Evolutionary conservation across 2,113 vertebrate genomes (phyloP).

Genomic region (Siniperca chuatsi): DNA sequence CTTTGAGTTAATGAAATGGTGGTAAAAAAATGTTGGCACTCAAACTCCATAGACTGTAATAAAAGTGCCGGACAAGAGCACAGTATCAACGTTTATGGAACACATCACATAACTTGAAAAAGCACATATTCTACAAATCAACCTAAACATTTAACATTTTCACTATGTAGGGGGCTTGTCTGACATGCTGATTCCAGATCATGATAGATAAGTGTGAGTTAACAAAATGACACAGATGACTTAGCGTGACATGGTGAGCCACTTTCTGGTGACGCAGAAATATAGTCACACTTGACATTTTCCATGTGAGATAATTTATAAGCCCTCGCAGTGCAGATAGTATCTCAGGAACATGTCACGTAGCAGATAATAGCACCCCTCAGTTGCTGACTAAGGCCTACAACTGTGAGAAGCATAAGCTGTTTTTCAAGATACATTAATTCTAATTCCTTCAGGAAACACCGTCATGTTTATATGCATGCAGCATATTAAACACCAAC

Average conservation of each 20-base stretch:
- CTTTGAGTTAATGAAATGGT: not conserved
- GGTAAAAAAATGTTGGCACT: not conserved
- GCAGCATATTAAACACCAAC: constrained; percentile 55
- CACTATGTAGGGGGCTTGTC: not conserved
- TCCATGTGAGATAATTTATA: constrained; percentile 58
- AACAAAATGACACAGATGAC: constrained; percentile 2
- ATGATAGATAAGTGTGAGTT: not conserved
- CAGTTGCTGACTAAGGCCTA: constrained; percentile 62
- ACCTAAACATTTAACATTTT: not conserved
- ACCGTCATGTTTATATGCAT: constrained; percentile 14
- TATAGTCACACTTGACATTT: constrained; percentile 57
- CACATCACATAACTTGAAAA: not conserved
- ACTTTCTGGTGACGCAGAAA: constrained; percentile 52
- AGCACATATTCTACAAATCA: not conserved
- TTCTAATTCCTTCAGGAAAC: constrained; percentile 65
- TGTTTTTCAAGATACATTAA: constrained; percentile 59
- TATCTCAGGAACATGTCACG: constrained; percentile 55
- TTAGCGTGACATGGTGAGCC: not conserved
- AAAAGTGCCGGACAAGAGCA: too few relatives aligned
- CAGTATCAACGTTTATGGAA: not conserved
- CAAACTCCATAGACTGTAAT: not conserved
- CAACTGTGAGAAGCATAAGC: constrained; percentile 45
- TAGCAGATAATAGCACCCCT: constrained; percentile 20
- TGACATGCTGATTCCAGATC: not conserved
- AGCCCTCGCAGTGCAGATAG: constrained; percentile 32